Evolutionary conservation across 2,113 vertebrate genomes (phyloP), one percentile per base, ranked within the genome.

Genomic region (Ctenomys sociabilis): DNA sequence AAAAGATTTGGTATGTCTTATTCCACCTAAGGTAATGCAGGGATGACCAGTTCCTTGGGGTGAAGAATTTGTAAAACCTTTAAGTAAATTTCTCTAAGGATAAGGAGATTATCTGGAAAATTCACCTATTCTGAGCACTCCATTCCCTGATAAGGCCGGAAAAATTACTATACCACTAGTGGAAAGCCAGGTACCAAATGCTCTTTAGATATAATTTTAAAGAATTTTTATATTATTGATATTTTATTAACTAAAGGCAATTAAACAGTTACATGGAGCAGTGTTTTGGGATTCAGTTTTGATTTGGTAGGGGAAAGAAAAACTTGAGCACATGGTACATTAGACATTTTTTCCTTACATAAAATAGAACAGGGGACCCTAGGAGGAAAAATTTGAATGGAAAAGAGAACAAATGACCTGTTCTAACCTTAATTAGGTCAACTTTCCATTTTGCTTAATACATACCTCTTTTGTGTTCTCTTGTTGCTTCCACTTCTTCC

Each of bases 251-350:
- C 54, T 57, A 57, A 92, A 80, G 43, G 83, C 4, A 97, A 59
- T 92, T 95, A 72, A 92, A 91, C 26, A 89, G 43, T 84, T 91
- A 91, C 40, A 10, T 40, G 95, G 73, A 95, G 9, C 14, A 81
- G 75, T 17, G 85, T 84, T 95, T 94, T 80, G 30, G 28, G 91
- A 87, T 66, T 97, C 63, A 94, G 83, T 87, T 97, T 95, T 93
- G 89, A 97, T 81, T 96, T 96, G 68, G 35, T 70, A 86, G 63
- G 80, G 75, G 61, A 86, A 81, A 88, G 49, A 24, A 97, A 96
- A 94, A n/a, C 11, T 19, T 19, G 16, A 83, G 81, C 43, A 78
- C 40, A 91, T 7, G 63, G 22, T 52, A 40, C 66, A 7, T 83
- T 94, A 94, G 57, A 96, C 78, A 91, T 73, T 28, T 59, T 96